phyloP scores from a whole-genome alignment of 2,113 vertebrate genomes.

The Oryzias javanicus region DNA sequence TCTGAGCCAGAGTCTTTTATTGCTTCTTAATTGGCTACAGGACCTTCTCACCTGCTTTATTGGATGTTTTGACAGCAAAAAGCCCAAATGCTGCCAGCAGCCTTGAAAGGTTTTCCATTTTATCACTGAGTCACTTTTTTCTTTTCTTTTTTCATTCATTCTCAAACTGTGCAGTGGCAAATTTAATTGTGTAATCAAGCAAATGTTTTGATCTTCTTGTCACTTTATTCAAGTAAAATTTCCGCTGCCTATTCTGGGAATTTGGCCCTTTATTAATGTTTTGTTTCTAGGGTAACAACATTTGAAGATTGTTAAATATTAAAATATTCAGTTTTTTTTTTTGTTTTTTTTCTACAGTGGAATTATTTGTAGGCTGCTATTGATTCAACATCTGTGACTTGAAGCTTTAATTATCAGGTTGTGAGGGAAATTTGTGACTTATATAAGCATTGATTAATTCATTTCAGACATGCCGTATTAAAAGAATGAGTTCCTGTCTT shows the following conservation, averaged over 20 bases:
- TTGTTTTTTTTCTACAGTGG: background rate
- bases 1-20: slow-evolving; percentile 45
- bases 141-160: no score
- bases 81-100: slow-evolving; percentile 40
- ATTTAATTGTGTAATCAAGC: slow-evolving; percentile 5
- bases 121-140: slow-evolving; percentile 21
- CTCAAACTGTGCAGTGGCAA: background rate
- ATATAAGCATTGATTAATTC: no score
- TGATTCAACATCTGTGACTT: background rate
- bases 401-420: no score
- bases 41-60: slow-evolving; percentile 64
- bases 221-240: background rate
- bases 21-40: slow-evolving; percentile 63
- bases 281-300: background rate
- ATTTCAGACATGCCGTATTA: no score
- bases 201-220: slow-evolving; percentile 1
- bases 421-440: no score
- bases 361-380: background rate
- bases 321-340: background rate
- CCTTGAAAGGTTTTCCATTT: slow-evolving; percentile 9
- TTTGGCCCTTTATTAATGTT: background rate
- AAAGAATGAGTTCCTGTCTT: no score
- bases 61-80: slow-evolving; percentile 57
- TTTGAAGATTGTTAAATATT: background rate
- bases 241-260: no score